phyloP scores from a whole-genome alignment of 2,113 vertebrate species.

The Chlorocebus sabaeus region DNA sequence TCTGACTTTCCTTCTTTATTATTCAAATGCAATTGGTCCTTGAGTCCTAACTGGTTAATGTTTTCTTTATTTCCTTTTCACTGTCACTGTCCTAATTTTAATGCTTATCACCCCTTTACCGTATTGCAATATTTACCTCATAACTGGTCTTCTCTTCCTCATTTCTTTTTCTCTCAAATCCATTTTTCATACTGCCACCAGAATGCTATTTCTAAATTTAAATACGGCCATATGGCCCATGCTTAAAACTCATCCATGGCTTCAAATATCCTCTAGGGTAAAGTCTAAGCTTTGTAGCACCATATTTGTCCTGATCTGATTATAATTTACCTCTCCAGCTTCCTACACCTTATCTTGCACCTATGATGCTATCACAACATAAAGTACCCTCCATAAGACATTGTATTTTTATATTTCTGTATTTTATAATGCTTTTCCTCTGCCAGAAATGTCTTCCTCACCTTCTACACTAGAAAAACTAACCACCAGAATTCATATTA shows the following conservation, averaged over 20 bases:
- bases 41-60: not conserved
- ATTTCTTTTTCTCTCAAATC: not conserved
- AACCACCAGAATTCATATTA: not conserved
- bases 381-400: not conserved
- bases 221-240: not conserved
- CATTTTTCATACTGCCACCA: not conserved
- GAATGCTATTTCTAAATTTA: not conserved
- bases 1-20: not conserved
- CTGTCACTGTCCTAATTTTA: not conserved
- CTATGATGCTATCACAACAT: not conserved
- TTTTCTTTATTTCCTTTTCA: not conserved
- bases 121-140: not conserved
- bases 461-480: not conserved
- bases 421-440: not conserved
- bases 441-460: not conserved
- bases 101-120: not conserved
- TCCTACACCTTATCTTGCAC: not conserved
- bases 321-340: not conserved
- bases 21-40: not conserved
- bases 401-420: not conserved
- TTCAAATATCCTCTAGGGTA: not conserved
- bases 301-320: not conserved
- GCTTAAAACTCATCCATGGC: not conserved
- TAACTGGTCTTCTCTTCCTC: not conserved
- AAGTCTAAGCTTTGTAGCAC: not conserved